Conservation (phyloP, 2,888 invertebrate species). For the Campoletis raptor region DNA sequence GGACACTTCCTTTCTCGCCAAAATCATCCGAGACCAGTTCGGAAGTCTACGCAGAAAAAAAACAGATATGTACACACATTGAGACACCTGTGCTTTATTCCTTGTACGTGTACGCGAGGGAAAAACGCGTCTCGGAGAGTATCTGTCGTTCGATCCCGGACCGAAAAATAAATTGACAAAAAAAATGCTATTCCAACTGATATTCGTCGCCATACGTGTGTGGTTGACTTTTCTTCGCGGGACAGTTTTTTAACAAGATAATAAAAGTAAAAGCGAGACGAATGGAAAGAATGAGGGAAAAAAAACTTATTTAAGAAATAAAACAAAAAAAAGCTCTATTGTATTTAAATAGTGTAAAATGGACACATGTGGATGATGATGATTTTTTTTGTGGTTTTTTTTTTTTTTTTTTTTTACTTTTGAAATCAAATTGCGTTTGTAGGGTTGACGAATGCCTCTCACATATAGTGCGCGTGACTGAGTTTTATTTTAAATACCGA, state of each 20-base stretch:
- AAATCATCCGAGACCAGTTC: conserved; percentile 23
- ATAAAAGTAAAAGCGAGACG: conserved; percentile 78
- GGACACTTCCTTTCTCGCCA: conserved; percentile 22
- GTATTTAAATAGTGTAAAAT: conserved; percentile 85
- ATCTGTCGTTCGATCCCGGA: conserved; percentile 54
- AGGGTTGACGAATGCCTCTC: conserved; percentile 84
- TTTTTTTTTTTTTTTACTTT: conserved; percentile 80
- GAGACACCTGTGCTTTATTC: conserved; percentile 8
- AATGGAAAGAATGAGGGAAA: conserved; percentile 63
- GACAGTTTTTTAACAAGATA: conserved; percentile 81
- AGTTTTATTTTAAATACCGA: conserved; percentile 78
- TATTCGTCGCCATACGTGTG: conserved; percentile 78
- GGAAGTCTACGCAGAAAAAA: not conserved
- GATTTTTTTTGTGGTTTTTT: conserved; percentile 61
- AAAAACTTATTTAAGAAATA: conserved; percentile 83
- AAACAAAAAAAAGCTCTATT: conserved; percentile 82
- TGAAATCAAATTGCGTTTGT: conserved; percentile 84
- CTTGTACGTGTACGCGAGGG: conserved; percentile 27
- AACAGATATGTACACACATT: not conserved
- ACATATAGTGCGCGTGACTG: conserved; percentile 83
- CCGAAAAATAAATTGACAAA: conserved; percentile 44
- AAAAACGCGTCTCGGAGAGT: conserved; percentile 13
- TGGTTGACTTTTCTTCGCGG: conserved; percentile 82
- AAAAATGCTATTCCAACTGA: conserved; percentile 78
- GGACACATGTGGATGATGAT: conserved; percentile 84